These are phyloP conservation scores for Macropodus opercularis DNA, from an alignment of 2,797 vertebrate species.

Conservation along the genomic window DNA sequence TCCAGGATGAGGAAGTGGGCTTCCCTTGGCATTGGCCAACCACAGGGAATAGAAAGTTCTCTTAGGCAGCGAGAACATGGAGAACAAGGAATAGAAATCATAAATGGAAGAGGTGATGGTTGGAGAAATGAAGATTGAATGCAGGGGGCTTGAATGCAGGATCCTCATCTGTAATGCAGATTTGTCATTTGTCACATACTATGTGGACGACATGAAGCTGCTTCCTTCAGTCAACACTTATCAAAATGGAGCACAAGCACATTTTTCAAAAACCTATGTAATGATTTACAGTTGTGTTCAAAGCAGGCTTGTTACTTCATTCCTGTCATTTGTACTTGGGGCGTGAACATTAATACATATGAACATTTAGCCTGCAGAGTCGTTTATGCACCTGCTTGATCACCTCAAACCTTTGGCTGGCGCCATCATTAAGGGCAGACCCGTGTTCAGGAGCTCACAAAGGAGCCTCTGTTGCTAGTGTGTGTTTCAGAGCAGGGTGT, in stretches of 20 bases:
- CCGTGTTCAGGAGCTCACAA: conserved; percentile 31
- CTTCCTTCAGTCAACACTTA: no score
- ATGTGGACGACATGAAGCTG: no score
- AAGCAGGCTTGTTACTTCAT: neutral
- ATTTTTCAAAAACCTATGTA: no score
- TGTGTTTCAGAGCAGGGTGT: conserved; percentile 37
- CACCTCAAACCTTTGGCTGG: neutral
- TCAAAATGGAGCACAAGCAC: no score
- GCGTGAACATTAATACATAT: neutral
- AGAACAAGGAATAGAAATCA: conserved; percentile 53
- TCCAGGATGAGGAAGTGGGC: conserved; percentile 80
- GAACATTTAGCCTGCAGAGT: neutral
- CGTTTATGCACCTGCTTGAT: conserved; percentile 43
- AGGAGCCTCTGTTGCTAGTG: conserved; percentile 40
- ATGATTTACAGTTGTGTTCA: neutral
- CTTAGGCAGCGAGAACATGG: conserved; percentile 34
- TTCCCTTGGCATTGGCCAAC: conserved; percentile 65
- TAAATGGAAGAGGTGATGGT: conserved; percentile 5
- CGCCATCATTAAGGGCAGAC: conserved; percentile 17
- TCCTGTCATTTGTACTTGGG: neutral
- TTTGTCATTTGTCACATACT: no score
- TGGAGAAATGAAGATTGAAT: no score
- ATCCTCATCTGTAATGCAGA: no score
- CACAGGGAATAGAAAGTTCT: conserved; percentile 69
- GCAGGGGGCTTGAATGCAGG: no score